Evolutionary conservation across 2,888 invertebrate species (phyloP), one percentile per base, ranked within the genome.

Genomic region (Anthophora plumipes): DNA sequence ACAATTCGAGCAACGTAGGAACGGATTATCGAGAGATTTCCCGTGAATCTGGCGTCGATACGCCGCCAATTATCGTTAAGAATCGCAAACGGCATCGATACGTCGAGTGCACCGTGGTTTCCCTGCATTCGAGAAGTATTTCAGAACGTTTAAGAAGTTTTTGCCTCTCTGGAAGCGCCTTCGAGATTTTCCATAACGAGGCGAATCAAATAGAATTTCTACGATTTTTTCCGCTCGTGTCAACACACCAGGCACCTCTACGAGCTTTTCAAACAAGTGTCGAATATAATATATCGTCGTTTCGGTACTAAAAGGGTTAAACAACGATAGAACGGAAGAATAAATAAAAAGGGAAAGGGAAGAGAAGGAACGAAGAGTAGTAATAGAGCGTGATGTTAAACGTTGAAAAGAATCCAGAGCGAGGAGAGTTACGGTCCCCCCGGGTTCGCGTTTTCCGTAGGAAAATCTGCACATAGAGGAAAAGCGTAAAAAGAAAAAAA

Each of bases 141-240:
- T 66, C 61, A 63, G 63, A 67, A 66, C 57, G 41, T 57, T 61
- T 31, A 37, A 68, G 66, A 31, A 37, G 20, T 20, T 7, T 7
- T 20, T 11, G 0, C 37, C 12, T 6, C n/a, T n/a, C 39, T 39
- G 9, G 12, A 20, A 69, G 76, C 67, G 59, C 76, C 76, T 75
- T 69, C 83, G 85, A 88, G 83, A 83, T 88, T 81, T 70, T 78
- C 67, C 79, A 59, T 79, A 86, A 88, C 75, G 79, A 76, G 70
- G 39, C 59, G 46, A n/a, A n/a, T n/a, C n/a, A n/a, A n/a, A n/a
- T n/a, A n/a, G n/a, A n/a, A n/a, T 54, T 73, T 73, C 69, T 76
- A 72, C 61, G 66, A 66, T 68, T 60, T 69, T 57, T 59, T 64
- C 63, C 59, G 39, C 48, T 60, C 55, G 60, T 71, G 22, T 54